Evolutionary conservation across 2,113 vertebrate species (phyloP).

Genomic region (Prochilodus magdalenae): DNA sequence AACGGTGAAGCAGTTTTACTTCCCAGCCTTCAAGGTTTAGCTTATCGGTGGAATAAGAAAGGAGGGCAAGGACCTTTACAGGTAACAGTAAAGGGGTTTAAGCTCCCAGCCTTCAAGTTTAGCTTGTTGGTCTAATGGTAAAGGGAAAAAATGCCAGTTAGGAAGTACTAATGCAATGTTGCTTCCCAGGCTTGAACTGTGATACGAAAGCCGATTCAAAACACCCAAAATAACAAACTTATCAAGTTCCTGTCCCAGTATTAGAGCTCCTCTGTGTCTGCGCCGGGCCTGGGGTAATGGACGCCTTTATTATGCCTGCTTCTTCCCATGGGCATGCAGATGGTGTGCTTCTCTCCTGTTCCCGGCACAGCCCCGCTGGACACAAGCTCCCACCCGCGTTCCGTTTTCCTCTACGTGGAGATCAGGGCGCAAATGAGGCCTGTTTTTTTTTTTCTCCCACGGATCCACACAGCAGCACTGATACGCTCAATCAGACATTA

Average conservation of each 20-base stretch:
- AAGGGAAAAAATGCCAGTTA: neutral
- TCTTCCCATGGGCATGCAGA: conserved; percentile 71
- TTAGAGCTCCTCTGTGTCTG: conserved; percentile 58
- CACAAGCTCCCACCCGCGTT: conserved; percentile 56
- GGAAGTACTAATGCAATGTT: neutral
- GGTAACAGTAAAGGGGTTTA: too few relatives aligned
- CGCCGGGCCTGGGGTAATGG: conserved; percentile 59
- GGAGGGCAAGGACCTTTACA: too few relatives aligned
- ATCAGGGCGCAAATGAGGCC: conserved; percentile 70
- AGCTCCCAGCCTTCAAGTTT: too few relatives aligned
- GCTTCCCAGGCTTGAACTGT: neutral
- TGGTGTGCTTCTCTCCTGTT: conserved; percentile 72
- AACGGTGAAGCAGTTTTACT: neutral
- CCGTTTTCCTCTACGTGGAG: conserved; percentile 55
- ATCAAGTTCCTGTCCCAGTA: conserved; percentile 38
- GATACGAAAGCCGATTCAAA: conserved; percentile 7
- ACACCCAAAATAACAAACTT: conserved; percentile 19
- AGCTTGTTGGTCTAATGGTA: neutral
- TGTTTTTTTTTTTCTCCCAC: conserved; percentile 72
- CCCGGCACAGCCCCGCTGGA: conserved; percentile 58
- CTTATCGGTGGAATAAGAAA: neutral
- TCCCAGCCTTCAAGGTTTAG: neutral
- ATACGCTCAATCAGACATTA: conserved; percentile 72
- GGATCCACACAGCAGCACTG: conserved; percentile 69
- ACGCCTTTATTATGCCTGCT: conserved; percentile 61